Evolutionary conservation across 2,888 invertebrate genomes (phyloP).

Genomic region (Nemoura dubitans): DNA sequence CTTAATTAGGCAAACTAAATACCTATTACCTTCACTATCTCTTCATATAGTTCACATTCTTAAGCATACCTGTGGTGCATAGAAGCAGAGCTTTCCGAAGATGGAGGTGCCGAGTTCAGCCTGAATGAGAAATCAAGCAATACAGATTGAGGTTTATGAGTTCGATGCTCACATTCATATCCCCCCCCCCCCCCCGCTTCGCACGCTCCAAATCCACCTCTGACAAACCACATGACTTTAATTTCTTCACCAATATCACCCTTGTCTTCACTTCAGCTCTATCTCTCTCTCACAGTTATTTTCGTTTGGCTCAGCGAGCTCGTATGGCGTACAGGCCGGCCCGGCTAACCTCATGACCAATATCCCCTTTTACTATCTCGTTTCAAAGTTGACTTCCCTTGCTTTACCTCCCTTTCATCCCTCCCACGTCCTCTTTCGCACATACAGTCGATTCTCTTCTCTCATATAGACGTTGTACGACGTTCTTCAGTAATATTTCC

Average conservation of each 20-base stretch:
- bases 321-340: background rate
- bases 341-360: background rate
- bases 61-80: too few relatives aligned
- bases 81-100: too few relatives aligned
- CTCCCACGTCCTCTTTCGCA: background rate
- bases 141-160: too few relatives aligned
- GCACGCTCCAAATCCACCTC: too few relatives aligned
- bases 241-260: background rate
- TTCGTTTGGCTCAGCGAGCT: background rate
- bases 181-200: too few relatives aligned
- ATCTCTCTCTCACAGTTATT: background rate
- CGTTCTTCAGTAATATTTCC: background rate
- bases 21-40: too few relatives aligned
- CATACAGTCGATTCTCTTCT: background rate
- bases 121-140: too few relatives aligned
- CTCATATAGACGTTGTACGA: background rate
- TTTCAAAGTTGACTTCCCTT: background rate
- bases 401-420: background rate
- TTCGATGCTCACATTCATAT: too few relatives aligned
- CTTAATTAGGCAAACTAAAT: too few relatives aligned
- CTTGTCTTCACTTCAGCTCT: background rate
- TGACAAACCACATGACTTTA: background rate
- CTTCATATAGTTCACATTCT: too few relatives aligned
- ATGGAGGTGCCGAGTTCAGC: too few relatives aligned
- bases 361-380: slow-evolving; percentile 1